Base-by-base conservation (phyloP, 2,113 vertebrate species). In the Ochotona curzoniae region DNA sequence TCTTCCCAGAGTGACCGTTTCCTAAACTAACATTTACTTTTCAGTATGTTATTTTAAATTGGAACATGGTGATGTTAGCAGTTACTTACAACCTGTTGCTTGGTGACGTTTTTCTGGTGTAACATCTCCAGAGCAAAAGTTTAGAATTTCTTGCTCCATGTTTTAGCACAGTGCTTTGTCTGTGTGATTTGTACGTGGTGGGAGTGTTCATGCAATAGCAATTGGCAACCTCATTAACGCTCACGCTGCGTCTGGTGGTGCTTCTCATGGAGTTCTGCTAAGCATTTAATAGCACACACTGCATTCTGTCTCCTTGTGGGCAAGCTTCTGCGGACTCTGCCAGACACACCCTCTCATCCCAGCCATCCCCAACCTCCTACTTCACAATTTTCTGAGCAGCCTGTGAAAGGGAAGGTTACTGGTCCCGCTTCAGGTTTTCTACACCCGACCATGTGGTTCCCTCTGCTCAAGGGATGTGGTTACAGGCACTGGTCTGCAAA, bases 111-210 rank as follows among this genome's bases (percentile, higher is more conserved):
- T 1, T 18, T 7, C 28, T 1, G 1, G 12, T 47, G 28, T 60
- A 17, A 11, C 28, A 11, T 75, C 60, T 35, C 28, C 63, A 67
- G 15, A 1, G 47, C 20, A 4, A 1, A 44, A 2, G 20, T 14
- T 75, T 6, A 32, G 32, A 57, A 57, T 57, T 57, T 57, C 54
- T 18, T 5, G 54, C 54, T 57, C 14, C 54, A 17, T 57, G 18
- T 57, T 57, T 18, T 26, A 14, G 23, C n/a, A 63, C 2, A 5
- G 5, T 13, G 1, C 5, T 1, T 38, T 25, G 25, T 38, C 2
- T 18, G 70, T 5, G 28, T 0, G 20, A 7, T 14, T 4, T 30
- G 23, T 20, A 13, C 12, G 0, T 3, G 57, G 23, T 1, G 2
- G 61, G 23, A 7, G 57, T 7, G 25, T 23, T 17, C 5, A 51